These are phyloP conservation scores for Vultur gryphus DNA, from an alignment of 2,797 vertebrate species.

Conservation along the genomic window DNA sequence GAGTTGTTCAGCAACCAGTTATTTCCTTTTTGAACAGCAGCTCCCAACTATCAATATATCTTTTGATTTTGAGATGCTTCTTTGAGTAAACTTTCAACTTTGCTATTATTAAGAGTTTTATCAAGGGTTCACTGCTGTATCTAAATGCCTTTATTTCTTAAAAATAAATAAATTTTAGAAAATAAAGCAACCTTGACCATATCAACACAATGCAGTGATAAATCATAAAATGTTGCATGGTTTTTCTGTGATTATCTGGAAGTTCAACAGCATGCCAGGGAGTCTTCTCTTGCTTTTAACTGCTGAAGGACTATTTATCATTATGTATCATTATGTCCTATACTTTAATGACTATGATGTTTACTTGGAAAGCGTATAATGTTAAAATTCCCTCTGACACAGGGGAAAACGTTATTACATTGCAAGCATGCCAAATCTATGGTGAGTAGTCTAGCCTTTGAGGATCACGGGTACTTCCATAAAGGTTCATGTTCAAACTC, in stretches of 20 bases:
- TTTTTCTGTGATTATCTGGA: background rate
- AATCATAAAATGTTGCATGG: background rate
- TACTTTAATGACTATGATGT: background rate
- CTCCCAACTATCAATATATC: background rate
- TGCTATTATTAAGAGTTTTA: background rate
- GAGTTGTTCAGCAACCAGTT: background rate
- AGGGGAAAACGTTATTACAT: background rate
- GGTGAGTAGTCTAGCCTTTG: background rate
- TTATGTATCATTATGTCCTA: background rate
- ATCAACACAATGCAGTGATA: background rate
- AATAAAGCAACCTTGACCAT: background rate
- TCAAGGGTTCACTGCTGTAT: background rate
- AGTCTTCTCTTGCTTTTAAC: background rate
- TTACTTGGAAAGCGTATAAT: background rate
- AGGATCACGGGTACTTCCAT: background rate
- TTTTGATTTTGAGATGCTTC: background rate
- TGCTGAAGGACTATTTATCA: background rate
- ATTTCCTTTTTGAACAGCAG: background rate
- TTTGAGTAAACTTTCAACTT: background rate
- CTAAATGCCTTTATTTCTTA: background rate
- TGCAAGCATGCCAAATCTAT: background rate
- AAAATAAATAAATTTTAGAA: background rate
- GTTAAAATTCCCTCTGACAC: background rate
- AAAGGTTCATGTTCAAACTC: background rate
- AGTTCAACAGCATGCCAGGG: background rate